These are phyloP conservation scores for Iselma pallidipennis DNA, from an alignment of 2,888 invertebrate genomes.

Conservation along the genomic window DNA sequence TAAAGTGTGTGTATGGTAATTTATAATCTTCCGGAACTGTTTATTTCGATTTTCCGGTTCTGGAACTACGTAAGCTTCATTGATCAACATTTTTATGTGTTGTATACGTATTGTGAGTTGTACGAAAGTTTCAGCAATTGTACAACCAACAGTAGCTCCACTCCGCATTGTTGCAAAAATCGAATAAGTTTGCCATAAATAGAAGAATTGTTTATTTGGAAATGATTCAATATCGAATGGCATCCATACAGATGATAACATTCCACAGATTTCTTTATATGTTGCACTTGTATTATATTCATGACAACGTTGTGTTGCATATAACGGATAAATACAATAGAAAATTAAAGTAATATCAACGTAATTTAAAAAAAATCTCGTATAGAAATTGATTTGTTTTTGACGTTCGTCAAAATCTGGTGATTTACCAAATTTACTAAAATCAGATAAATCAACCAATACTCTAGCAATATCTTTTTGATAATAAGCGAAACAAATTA, in stretches of 20 bases:
- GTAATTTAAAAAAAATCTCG: too few species aligned
- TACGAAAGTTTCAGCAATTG: constrained; percentile 4
- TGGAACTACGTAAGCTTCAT: neutral
- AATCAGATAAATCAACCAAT: too few species aligned
- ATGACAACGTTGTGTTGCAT: neutral
- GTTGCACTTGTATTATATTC: neutral
- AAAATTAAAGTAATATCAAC: too few species aligned
- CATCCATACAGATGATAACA: constrained; percentile 5
- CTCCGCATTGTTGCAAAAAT: constrained; percentile 1
- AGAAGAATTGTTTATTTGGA: constrained; percentile 6
- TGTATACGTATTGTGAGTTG: constrained; percentile 7
- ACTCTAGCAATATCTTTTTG: too few species aligned
- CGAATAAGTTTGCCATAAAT: constrained; percentile 11
- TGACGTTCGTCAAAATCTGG: too few species aligned
- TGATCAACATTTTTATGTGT: constrained; percentile 10
- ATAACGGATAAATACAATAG: neutral
- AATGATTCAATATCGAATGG: constrained; percentile 10
- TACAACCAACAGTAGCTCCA: neutral
- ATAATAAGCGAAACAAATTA: too few species aligned
- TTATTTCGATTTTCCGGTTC: neutral
- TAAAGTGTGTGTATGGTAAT: constrained; percentile 8
- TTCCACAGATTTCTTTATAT: constrained; percentile 6
- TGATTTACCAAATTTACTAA: too few species aligned
- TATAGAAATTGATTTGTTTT: too few species aligned
- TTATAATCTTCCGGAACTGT: neutral